A percentile compares a stretch with the other conserved stretches of the same genome.
These are phyloP conservation scores for Dryadula phaetusa DNA, from an alignment of 2,888 invertebrate species.

Conservation along the genomic window DNA sequence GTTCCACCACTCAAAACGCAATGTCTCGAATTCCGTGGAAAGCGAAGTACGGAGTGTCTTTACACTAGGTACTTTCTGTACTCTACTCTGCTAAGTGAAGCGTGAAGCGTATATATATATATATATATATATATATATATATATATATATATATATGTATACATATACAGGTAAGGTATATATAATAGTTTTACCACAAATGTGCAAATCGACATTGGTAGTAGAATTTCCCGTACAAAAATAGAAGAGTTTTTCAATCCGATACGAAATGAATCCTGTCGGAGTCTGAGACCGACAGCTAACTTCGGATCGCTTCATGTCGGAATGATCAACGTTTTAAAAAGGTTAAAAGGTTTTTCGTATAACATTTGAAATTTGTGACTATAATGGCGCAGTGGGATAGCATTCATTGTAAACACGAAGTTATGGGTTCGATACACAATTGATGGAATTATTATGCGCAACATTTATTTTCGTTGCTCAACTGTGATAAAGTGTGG, in stretches of 20 bases:
- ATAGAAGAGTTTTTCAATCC: slow-evolving; percentile 24
- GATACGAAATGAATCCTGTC: slow-evolving; percentile 27
- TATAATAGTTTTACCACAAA: neutral
- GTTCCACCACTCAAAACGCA: no score
- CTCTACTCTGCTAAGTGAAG: no score
- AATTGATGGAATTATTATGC: no score
- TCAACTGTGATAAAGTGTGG: no score
- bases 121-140: neutral
- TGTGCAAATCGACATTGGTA: neutral
- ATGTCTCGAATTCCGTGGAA: no score
- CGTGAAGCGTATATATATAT: neutral
- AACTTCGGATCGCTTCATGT: slow-evolving; percentile 29
- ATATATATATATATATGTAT: neutral
- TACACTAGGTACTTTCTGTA: no score
- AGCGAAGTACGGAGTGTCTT: no score
- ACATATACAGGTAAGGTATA: no score
- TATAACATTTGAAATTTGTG: slow-evolving; percentile 3
- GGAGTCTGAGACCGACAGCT: slow-evolving; percentile 32
- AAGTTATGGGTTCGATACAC: neutral
- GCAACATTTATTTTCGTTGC: no score
- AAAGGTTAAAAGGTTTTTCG: slow-evolving; percentile 18
- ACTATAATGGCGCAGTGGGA: neutral
- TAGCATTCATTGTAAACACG: neutral
- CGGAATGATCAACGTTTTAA: slow-evolving; percentile 29
- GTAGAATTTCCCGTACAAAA: slow-evolving; percentile 11